Evolutionary conservation across 2,113 vertebrate species (phyloP).

Genomic region (Bubo bubo): DNA sequence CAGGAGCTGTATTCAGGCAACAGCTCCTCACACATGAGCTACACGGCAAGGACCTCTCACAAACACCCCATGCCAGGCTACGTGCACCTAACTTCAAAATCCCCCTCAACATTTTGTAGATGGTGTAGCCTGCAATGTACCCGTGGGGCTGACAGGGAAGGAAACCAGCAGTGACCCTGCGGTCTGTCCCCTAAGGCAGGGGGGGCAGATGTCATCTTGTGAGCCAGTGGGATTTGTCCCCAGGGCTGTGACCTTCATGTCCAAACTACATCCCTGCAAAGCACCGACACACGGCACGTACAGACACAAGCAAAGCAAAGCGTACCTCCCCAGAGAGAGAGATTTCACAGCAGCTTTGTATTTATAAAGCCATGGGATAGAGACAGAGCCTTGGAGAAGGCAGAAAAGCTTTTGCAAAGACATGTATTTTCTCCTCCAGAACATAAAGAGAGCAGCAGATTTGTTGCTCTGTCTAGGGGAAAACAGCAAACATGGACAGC

Average conservation of each 20-base stretch:
- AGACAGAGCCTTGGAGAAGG: not conserved
- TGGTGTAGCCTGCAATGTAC: not conserved
- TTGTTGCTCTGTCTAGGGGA: not conserved
- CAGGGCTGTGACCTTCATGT: not conserved
- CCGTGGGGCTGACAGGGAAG: not conserved
- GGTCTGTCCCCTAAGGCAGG: not conserved
- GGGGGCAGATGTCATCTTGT: not conserved
- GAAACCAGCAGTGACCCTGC: not conserved
- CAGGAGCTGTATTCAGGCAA: not conserved
- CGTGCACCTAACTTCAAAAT: not conserved
- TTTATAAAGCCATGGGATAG: not conserved
- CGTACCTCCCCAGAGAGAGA: not conserved
- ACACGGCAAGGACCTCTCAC: no score
- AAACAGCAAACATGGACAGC: not conserved
- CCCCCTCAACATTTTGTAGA: accelerated
- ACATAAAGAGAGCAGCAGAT: not conserved
- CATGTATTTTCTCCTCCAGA: not conserved
- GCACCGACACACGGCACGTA: not conserved
- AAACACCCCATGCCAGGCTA: accelerated
- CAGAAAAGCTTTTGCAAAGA: not conserved
- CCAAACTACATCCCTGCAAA: not conserved
- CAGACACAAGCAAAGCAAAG: not conserved
- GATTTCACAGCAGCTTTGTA: not conserved
- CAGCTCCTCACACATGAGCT: accelerated
- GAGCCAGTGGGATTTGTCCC: not conserved